Evolutionary conservation across 2,888 invertebrate genomes (phyloP).

Genomic region (Idaea biselata): DNA sequence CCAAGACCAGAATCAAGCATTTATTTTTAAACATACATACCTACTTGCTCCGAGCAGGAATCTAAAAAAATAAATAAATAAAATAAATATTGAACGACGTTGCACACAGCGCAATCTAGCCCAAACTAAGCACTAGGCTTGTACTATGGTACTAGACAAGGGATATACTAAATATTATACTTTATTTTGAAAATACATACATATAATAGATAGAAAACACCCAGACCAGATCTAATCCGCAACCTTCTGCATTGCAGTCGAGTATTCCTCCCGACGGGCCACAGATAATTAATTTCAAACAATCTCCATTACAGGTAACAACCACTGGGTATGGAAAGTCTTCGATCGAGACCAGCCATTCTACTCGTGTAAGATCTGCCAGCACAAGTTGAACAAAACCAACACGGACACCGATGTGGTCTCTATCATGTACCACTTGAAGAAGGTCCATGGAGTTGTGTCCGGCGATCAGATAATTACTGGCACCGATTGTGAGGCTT

Average conservation of each 20-base stretch:
- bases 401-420: slow-evolving; percentile 45
- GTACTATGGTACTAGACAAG: no score
- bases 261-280: background rate
- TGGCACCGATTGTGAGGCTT: slow-evolving; percentile 45
- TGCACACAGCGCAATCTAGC: no score
- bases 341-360: slow-evolving; percentile 56
- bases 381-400: slow-evolving; percentile 52
- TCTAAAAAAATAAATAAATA: no score
- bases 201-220: no score
- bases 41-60: no score
- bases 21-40: no score
- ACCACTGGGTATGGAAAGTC: slow-evolving; percentile 71
- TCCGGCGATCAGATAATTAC: slow-evolving; percentile 72
- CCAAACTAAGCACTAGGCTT: no score
- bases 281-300: background rate
- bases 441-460: slow-evolving; percentile 61
- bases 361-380: slow-evolving; percentile 69
- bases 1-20: no score
- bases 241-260: background rate
- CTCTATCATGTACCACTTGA: slow-evolving; percentile 56
- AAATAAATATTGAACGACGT: no score
- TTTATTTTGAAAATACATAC: no score
- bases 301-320: slow-evolving; percentile 44
- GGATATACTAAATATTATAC: no score
- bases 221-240: no score